A percentile compares a stretch with the other conserved stretches of the same genome.
These are phyloP conservation scores for Petrocephalus sullivani DNA, from an alignment of 2,797 vertebrate genomes.

Conservation along the genomic window DNA sequence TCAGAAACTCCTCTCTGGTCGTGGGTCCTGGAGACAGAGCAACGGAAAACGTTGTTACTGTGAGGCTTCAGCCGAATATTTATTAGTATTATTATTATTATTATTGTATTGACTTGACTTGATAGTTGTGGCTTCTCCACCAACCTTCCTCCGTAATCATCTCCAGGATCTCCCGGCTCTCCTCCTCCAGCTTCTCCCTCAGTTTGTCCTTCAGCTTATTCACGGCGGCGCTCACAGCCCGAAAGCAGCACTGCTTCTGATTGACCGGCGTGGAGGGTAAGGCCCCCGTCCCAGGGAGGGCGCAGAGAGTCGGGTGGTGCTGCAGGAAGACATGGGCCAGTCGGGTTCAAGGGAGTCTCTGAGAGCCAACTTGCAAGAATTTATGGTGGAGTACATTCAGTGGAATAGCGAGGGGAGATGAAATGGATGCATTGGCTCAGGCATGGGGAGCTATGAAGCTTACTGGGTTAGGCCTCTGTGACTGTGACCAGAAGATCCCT, in stretches of 20 bases:
- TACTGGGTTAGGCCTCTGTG: background rate
- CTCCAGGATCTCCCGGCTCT: background rate
- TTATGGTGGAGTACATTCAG: background rate
- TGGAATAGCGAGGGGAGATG: background rate
- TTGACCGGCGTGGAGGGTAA: conserved; percentile 20
- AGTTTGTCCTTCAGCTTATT: conserved; percentile 24
- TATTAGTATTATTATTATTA: background rate
- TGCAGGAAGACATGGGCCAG: background rate
- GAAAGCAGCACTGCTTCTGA: conserved; percentile 26
- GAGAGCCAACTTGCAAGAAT: background rate
- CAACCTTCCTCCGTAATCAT: background rate
- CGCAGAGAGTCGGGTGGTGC: background rate
- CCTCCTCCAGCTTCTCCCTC: conserved; percentile 9
- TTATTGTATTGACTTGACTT: background rate
- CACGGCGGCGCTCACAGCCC: conserved; percentile 17
- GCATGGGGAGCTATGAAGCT: background rate
- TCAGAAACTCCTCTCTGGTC: conserved; percentile 1
- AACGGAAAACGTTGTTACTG: background rate
- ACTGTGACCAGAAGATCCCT: background rate
- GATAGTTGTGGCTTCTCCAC: background rate
- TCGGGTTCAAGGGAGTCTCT: background rate
- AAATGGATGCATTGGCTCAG: background rate
- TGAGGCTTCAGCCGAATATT: background rate
- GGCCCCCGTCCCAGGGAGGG: background rate
- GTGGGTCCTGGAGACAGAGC: background rate